Evolutionary conservation across 2,113 vertebrate genomes (phyloP).

Genomic region (Pleuronectes platessa): DNA sequence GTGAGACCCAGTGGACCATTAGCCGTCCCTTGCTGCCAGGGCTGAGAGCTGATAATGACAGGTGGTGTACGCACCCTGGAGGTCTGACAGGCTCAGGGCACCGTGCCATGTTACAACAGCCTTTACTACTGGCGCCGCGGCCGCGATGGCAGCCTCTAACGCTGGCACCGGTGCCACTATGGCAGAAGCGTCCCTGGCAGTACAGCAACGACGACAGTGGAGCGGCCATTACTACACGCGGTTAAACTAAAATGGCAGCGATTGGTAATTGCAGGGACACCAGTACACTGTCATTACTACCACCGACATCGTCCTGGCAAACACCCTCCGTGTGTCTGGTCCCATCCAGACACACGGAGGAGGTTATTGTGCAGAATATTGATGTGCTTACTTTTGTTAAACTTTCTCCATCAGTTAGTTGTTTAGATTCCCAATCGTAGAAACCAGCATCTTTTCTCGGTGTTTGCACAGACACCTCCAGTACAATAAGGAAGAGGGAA

Average conservation of each 20-base stretch:
- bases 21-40: conserved; percentile 69
- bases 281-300: too few species aligned
- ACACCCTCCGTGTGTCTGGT: too few species aligned
- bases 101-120: conserved; percentile 71
- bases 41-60: conserved; percentile 77
- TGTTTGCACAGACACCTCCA: not conserved
- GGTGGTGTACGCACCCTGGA: conserved; percentile 73
- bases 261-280: conserved; percentile 48
- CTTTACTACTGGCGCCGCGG: conserved; percentile 65
- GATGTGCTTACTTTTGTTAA: conserved; percentile 24
- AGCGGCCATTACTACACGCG: conserved; percentile 63
- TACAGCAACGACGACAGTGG: conserved; percentile 9
- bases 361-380: conserved; percentile 26
- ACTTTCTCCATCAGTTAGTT: conserved; percentile 34
- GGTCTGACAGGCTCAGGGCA: conserved; percentile 77
- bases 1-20: conserved; percentile 77
- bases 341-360: conserved; percentile 19
- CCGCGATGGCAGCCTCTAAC: conserved; percentile 35
- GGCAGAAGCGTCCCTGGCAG: conserved; percentile 45
- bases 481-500: not conserved
- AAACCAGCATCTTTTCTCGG: not conserved
- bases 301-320: too few species aligned
- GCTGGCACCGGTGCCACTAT: conserved; percentile 9
- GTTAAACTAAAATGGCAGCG: conserved; percentile 68
- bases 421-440: conserved; percentile 8